Base-by-base conservation (phyloP, 2,797 vertebrate species). In the Onychomys leucogaster region DNA sequence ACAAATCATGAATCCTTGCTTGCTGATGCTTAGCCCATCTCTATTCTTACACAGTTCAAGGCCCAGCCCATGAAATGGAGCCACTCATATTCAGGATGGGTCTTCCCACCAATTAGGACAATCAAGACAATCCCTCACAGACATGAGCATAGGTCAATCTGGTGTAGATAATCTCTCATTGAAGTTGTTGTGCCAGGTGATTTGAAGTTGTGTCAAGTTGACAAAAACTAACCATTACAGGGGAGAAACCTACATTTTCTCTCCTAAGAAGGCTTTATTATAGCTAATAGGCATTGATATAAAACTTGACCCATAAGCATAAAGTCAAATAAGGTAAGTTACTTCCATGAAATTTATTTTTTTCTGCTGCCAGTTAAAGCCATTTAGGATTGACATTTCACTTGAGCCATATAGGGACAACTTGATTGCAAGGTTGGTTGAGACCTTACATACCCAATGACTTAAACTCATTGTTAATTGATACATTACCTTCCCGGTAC, bases 241-340 rank as follows among this genome's bases (percentile, higher is more conserved):
- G 23, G 12, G 84, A 63, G 41, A 16, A 25, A 23, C 11, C 2
- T 69, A 49, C 95, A 92, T 94, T 88, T 96, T 95, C 41, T 86
- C 67, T 87, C 55, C 89, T 92, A 90, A 96, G 91, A 69, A 95
- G 34, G 67, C 91, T 96, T 96, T 89, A 90, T 88, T 49, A 94
- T 89, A 65, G 23, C 6, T 89, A 90, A 25, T 84, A 80, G 89
- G 59, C 89, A 86, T 94, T 71, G 84, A 16, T 52, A 85, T 91
- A 91, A 97, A 96, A 92, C 55, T 90, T 82, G 65, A 94, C 25
- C 67, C 65, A 21, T 83, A 93, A 94, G 16, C 85, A 46, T 92
- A 84, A 97, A 93, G 91, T 97, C 69, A 96, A 96, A 89, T 87
- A 95, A 87, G 84, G 12, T 93, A 92, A 77, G 61, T 94, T 93